These are phyloP conservation scores for Diplodus puntazzo DNA, from an alignment of 2,797 vertebrate species.

Conservation along the genomic window DNA sequence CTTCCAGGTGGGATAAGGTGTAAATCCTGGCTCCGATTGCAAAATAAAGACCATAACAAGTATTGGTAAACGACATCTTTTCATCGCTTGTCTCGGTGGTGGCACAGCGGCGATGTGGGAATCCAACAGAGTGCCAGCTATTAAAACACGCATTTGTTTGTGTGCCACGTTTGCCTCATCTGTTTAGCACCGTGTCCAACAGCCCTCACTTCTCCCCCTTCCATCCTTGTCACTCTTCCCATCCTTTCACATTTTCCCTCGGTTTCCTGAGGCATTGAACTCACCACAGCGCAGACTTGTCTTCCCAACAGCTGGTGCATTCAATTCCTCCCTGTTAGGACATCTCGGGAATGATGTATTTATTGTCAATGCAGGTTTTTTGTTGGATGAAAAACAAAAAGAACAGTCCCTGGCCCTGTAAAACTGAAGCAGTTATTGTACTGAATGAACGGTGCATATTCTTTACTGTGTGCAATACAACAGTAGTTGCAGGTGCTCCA, in stretches of 20 bases:
- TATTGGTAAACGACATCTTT: slow-evolving; percentile 9
- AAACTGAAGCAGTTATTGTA: background rate
- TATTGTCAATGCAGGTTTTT: slow-evolving; percentile 4
- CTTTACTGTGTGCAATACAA: background rate
- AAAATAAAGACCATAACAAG: too few relatives aligned
- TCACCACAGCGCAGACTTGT: slow-evolving; percentile 12
- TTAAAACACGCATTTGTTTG: slow-evolving; percentile 32
- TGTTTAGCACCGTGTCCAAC: slow-evolving; percentile 43
- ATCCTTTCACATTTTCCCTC: slow-evolving; percentile 7
- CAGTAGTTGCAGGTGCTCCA: background rate
- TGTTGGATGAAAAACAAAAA: slow-evolving; percentile 12
- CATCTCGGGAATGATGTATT: background rate
- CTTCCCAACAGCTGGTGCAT: slow-evolving; percentile 17
- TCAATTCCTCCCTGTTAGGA: slow-evolving; percentile 19
- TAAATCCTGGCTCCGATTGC: background rate
- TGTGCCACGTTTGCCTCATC: slow-evolving; percentile 19
- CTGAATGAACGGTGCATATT: background rate
- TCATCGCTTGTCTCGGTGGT: background rate
- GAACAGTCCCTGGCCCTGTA: background rate
- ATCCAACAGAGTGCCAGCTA: slow-evolving; percentile 5
- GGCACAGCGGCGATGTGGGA: background rate
- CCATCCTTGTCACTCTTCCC: slow-evolving; percentile 4
- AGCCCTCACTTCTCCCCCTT: slow-evolving; percentile 14
- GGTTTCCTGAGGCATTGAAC: slow-evolving; percentile 28
- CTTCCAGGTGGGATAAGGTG: background rate